phyloP scores from a whole-genome alignment of 2,888 invertebrate genomes.

The Galeruca laticollis region DNA sequence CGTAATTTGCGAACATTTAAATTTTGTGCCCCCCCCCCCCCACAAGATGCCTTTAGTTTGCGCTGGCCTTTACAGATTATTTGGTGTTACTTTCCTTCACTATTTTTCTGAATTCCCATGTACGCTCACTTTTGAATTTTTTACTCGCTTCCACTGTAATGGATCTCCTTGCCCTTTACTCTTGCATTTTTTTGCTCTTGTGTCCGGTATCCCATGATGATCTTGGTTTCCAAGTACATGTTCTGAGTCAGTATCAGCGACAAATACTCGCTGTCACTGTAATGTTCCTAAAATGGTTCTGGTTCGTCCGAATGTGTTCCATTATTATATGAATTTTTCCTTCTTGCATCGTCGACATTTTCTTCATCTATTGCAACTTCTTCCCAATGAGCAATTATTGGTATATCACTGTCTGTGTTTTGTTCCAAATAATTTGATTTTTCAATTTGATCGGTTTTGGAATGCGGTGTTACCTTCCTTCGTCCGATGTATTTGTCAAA shows the following conservation, averaged over 20 bases:
- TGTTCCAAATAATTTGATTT: conserved; percentile 10
- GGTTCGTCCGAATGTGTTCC: conserved; percentile 8
- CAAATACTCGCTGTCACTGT: neutral
- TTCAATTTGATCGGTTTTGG: conserved; percentile 3
- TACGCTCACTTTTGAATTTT: conserved; percentile 7
- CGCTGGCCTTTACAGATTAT: neutral
- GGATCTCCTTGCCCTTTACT: conserved; percentile 23
- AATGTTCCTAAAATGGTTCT: neutral
- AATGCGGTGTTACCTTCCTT: neutral
- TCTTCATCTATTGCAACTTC: neutral
- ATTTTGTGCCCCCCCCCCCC: too few relatives aligned
- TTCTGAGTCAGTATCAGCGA: too few relatives aligned
- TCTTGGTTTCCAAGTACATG: neutral
- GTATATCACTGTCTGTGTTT: conserved; percentile 6
- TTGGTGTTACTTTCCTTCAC: conserved; percentile 9
- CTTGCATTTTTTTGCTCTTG: conserved; percentile 19
- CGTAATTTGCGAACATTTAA: too few relatives aligned
- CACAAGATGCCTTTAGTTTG: neutral
- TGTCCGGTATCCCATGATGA: conserved; percentile 3
- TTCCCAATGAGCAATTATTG: conserved; percentile 5
- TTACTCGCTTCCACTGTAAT: conserved; percentile 11
- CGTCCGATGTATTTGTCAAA: conserved; percentile 2
- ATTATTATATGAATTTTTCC: neutral
- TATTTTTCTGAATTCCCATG: conserved; percentile 10
- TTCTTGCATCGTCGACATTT: neutral